Conservation (phyloP, 2,888 invertebrate species). For the Cryptus armator region DNA sequence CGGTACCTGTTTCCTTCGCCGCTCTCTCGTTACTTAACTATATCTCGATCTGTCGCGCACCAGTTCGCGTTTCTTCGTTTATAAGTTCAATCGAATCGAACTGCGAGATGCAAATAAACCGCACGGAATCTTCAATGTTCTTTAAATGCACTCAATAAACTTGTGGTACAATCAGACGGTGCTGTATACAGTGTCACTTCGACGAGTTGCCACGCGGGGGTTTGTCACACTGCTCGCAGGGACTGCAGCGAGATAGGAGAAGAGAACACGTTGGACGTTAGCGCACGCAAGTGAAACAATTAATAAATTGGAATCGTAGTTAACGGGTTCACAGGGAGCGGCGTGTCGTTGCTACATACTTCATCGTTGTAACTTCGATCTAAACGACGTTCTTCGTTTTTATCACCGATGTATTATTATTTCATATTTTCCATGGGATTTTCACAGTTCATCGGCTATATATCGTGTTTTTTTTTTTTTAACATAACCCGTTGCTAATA, state of each 20-base stretch:
- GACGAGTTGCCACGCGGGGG: not conserved
- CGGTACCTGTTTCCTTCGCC: constrained; percentile 11
- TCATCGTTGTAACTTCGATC: constrained; percentile 19
- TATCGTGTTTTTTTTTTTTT: too few relatives aligned
- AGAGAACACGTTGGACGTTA: constrained; percentile 33
- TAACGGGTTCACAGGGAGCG: constrained; percentile 60
- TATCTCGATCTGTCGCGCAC: constrained; percentile 9
- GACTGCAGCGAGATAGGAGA: not conserved
- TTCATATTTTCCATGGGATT: too few relatives aligned
- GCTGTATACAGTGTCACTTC: too few relatives aligned
- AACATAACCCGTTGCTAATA: too few relatives aligned
- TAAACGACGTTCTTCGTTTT: constrained; percentile 3
- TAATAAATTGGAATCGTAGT: constrained; percentile 70
- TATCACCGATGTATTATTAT: not conserved
- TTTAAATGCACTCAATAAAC: not conserved
- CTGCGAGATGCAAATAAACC: not conserved
- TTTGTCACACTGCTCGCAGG: not conserved
- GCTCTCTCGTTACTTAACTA: constrained; percentile 6
- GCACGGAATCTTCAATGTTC: not conserved
- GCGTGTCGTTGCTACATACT: constrained; percentile 27
- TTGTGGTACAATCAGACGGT: not conserved
- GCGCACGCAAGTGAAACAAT: constrained; percentile 68
- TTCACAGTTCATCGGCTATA: too few relatives aligned
- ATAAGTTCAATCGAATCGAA: constrained; percentile 4
- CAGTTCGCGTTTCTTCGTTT: constrained; percentile 9